Evolutionary conservation across 1,140 invertebrate genomes (phyloP), one percentile per base, ranked within the genome.

Genomic region (Sogatella furcifera): DNA sequence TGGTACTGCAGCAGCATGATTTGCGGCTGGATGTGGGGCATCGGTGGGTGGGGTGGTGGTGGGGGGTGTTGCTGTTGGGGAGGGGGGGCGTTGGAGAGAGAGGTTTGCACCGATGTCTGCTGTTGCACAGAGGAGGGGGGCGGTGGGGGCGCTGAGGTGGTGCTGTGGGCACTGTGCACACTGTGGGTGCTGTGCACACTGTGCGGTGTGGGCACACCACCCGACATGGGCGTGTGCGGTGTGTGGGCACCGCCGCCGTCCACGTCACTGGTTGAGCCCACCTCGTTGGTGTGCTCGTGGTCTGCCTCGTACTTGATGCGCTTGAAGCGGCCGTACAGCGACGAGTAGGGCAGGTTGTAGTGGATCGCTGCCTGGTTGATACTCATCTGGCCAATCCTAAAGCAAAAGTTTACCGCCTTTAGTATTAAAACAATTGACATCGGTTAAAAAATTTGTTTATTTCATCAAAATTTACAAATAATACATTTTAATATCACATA

Each of bases 351-450:
- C 66, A 93, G 75, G 74, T 92, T 92, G 71, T 85, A 92, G 69
- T 92, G 89, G 64, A 92, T 92, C n/a, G 90, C 89, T 53, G 90
- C 90, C 76, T 92, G 90, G 74, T 92, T 94, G 67, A 94, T 92
- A 62, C 88, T 91, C 89, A 94, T 92, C 68, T 91, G 89, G 19
- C 90, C 89, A 62, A 90, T 78, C 67, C 89, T 89, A 71, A n/a
- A 77, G 72, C 34, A 38, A 9, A 31, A 31, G 10, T 5, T 31
- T 4, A 13, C 11, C 34, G 34, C 3, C n/a, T n/a, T 38, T 10
- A 38, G 34, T 10, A 38, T 38, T 38, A 9, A 38, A 38, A 38
- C 9, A 38, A 38, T 38, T 10, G 8, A 38, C 34, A 38, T 10
- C 2, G 3, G 1, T 5, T 38, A 38, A 9, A 13, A 38, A 11